Conservation (phyloP, 1,140 invertebrate species). For the Pinna nobilis region DNA sequence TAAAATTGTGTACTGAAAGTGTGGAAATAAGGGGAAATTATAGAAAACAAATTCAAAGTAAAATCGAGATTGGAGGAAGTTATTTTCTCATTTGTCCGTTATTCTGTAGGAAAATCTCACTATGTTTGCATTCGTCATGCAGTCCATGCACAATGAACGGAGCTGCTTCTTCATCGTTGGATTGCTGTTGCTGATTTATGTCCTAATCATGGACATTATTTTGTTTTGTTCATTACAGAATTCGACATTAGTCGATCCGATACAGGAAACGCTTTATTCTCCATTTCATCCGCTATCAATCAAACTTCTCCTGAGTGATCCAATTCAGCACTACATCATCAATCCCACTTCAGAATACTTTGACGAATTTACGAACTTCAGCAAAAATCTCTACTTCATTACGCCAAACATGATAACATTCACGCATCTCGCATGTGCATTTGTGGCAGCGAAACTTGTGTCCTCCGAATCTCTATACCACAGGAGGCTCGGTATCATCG, state of each 20-base stretch:
- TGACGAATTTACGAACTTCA: slow-evolving; percentile 65
- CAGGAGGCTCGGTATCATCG: slow-evolving; percentile 62
- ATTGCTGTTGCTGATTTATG: slow-evolving; percentile 55
- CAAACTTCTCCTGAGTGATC: slow-evolving; percentile 71
- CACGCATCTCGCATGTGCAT: slow-evolving; percentile 60
- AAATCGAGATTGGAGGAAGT: too few relatives aligned
- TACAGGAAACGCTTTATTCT: slow-evolving; percentile 49
- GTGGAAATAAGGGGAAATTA: too few relatives aligned
- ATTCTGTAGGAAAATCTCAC: neutral
- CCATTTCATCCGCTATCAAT: slow-evolving; percentile 66
- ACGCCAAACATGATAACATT: slow-evolving; percentile 70
- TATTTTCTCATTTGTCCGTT: too few relatives aligned
- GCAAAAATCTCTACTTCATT: slow-evolving; percentile 66
- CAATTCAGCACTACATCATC: slow-evolving; percentile 64
- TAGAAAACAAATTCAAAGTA: too few relatives aligned
- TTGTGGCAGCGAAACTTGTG: slow-evolving; percentile 64
- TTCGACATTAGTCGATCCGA: slow-evolving; percentile 56
- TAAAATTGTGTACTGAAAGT: too few relatives aligned
- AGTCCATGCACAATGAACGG: neutral
- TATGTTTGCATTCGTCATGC: slow-evolving; percentile 10
- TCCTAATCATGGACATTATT: slow-evolving; percentile 67
- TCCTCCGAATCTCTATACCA: slow-evolving; percentile 61
- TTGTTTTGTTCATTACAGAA: slow-evolving; percentile 58
- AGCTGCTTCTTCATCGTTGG: slow-evolving; percentile 44
- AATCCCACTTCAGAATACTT: slow-evolving; percentile 67